Conservation (phyloP, 1,140 invertebrate species). For the Octopus bimaculoides region DNA sequence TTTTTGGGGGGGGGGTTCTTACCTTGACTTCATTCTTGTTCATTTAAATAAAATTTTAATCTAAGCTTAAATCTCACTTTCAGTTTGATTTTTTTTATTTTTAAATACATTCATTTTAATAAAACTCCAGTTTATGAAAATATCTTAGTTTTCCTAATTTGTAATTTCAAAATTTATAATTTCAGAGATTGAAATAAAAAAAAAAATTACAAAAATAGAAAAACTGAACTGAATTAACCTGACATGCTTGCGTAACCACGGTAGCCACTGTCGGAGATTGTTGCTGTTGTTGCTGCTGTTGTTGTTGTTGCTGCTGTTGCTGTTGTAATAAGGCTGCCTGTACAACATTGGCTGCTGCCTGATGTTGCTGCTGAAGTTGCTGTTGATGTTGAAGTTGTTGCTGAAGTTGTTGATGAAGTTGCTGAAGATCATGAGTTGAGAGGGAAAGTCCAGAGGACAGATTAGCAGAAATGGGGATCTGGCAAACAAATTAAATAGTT, state of each 20-base stretch:
- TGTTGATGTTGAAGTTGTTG: constrained; percentile 54
- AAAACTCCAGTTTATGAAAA: too few relatives aligned
- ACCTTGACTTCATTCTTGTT: too few relatives aligned
- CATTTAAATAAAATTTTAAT: too few relatives aligned
- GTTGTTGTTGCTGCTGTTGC: constrained; percentile 22
- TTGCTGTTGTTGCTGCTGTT: constrained; percentile 32
- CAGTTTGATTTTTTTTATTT: too few relatives aligned
- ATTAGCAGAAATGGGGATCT: constrained; percentile 45
- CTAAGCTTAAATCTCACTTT: too few relatives aligned
- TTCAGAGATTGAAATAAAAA: too few relatives aligned
- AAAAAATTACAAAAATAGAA: too few relatives aligned
- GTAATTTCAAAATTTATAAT: too few relatives aligned
- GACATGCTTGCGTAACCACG: constrained; percentile 19
- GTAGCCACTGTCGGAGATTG: constrained; percentile 19
- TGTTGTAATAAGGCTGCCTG: constrained; percentile 19
- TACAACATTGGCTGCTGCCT: not conserved
- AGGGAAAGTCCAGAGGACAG: constrained; percentile 54
- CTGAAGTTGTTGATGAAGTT: constrained; percentile 54
- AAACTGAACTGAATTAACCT: not conserved
- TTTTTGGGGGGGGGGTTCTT: too few relatives aligned
- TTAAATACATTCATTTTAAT: too few relatives aligned
- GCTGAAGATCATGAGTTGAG: constrained; percentile 64
- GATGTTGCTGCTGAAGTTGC: constrained; percentile 24
- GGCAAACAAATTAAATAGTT: constrained; percentile 9
- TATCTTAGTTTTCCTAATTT: too few relatives aligned